Evolutionary conservation across 2,888 invertebrate species (phyloP).

Genomic region (Plutella xylostella): DNA sequence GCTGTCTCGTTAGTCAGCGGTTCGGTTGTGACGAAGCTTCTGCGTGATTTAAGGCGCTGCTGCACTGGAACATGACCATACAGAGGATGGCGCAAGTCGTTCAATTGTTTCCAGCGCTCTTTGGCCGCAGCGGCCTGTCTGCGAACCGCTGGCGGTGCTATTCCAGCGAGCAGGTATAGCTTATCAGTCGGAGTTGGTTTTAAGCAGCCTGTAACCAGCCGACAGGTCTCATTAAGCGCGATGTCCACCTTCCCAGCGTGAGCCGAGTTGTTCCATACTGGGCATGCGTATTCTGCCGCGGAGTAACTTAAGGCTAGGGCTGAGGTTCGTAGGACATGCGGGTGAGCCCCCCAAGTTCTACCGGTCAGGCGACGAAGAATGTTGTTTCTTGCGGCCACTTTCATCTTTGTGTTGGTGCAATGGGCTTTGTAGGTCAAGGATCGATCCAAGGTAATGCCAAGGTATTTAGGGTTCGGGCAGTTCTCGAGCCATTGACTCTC

Average conservation of each 20-base stretch:
- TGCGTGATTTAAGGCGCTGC: too few relatives aligned
- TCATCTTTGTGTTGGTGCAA: background rate
- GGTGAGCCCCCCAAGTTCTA: too few relatives aligned
- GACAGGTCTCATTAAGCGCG: background rate
- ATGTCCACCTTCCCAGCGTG: background rate
- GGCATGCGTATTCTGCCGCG: background rate
- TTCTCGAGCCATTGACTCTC: too few relatives aligned
- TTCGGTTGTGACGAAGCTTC: too few relatives aligned
- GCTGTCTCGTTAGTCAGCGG: too few relatives aligned
- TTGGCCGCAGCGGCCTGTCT: too few relatives aligned
- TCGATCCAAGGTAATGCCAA: background rate
- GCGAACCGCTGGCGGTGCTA: background rate
- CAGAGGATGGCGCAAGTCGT: too few relatives aligned
- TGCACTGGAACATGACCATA: too few relatives aligned
- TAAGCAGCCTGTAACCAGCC: background rate
- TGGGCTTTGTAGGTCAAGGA: background rate
- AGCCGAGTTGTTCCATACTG: background rate
- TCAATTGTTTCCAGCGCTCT: too few relatives aligned
- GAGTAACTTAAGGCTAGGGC: background rate
- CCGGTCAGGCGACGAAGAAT: too few relatives aligned
- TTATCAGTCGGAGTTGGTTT: background rate
- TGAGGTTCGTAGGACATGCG: background rate
- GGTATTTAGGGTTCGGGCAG: background rate
- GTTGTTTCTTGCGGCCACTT: background rate
- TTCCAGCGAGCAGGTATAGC: background rate